Evolutionary conservation across 2,888 invertebrate species (phyloP), one percentile per base, ranked within the genome.

Genomic region (Petrolisthes manimaculis): DNA sequence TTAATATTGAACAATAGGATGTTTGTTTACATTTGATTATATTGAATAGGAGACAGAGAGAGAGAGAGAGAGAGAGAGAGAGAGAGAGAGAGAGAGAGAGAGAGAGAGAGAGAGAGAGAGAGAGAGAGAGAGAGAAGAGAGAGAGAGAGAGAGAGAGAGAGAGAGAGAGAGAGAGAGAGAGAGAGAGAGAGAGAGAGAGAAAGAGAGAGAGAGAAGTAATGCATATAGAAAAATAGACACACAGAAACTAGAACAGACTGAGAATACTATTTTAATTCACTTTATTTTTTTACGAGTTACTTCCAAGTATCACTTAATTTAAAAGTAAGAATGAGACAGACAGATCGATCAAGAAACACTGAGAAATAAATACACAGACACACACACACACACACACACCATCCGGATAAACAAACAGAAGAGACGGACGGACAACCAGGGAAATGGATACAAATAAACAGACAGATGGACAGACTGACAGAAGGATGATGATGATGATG

Each of bases 91-190:
- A 14, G n/a, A 14, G 74, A 14, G n/a, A 21, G 56, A 79, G 14
- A 55, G 56, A 55, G 1, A 24, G 54, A 79, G 6, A 21, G 55
- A 55, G 9, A 55, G 21, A 21, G 8, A 9, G 12, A 9, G n/a
- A 4, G 21, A 5, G 79, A 55, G 21, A n/a, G 24, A 6, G 74
- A 12, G 6, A 74, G 6, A 74, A 24, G 37, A 37, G 78, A 78
- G 78, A 78, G 78, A 78, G 37, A 78, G 78, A 78, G 78, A 37
- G 37, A 37, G 21, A 37, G 77, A 54, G 21, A 55, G 61, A 81
- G 21, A 21, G 21, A 21, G 24, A 61, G 61, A 21, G 55, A 21
- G 81, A 81, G 81, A 55, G 55, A 71, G 83, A 74, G 55, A 71
- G 51, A 71, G 74, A 83, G 61, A 61, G 61, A 61, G 61, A 61